These are phyloP conservation scores for Pseudopodoces humilis DNA, from an alignment of 2,113 vertebrate species.

Conservation along the genomic window DNA sequence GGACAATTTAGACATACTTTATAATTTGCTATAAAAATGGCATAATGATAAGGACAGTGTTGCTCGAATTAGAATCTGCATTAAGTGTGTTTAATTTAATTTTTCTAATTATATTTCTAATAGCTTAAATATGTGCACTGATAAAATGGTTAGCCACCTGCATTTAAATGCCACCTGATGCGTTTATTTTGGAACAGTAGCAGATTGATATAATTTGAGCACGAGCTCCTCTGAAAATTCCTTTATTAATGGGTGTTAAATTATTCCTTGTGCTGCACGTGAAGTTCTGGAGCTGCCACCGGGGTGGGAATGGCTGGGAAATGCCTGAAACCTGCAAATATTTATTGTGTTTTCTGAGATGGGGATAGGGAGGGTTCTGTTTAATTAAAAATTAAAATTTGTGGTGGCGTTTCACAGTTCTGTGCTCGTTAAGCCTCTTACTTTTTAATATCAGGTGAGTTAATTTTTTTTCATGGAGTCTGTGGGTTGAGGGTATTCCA, in stretches of 20 bases:
- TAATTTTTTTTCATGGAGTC: background rate
- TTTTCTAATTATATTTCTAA: conserved; percentile 83
- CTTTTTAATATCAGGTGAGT: background rate
- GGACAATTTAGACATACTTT: conserved; percentile 59
- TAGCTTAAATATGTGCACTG: conserved; percentile 75
- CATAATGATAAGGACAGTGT: conserved; percentile 68
- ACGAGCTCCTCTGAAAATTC: conserved; percentile 63
- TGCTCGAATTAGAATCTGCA: conserved; percentile 63
- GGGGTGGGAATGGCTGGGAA: background rate
- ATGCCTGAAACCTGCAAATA: background rate
- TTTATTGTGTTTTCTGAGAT: background rate
- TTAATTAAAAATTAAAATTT: conserved; percentile 31
- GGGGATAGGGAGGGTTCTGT: background rate
- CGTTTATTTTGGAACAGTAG: conserved; percentile 77
- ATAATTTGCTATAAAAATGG: conserved; percentile 72
- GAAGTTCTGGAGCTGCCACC: background rate
- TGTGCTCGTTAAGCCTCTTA: background rate
- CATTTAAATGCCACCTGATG: conserved; percentile 81
- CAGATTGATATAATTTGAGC: conserved; percentile 75
- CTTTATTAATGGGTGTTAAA: conserved; percentile 68
- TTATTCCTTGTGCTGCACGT: conserved; percentile 49
- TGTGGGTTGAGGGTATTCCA: background rate
- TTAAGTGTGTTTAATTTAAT: conserved; percentile 79
- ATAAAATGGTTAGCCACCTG: conserved; percentile 78
- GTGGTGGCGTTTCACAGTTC: background rate